Evolutionary conservation across 2,113 vertebrate species (phyloP).

Genomic region (Actenoides lindsayi): DNA sequence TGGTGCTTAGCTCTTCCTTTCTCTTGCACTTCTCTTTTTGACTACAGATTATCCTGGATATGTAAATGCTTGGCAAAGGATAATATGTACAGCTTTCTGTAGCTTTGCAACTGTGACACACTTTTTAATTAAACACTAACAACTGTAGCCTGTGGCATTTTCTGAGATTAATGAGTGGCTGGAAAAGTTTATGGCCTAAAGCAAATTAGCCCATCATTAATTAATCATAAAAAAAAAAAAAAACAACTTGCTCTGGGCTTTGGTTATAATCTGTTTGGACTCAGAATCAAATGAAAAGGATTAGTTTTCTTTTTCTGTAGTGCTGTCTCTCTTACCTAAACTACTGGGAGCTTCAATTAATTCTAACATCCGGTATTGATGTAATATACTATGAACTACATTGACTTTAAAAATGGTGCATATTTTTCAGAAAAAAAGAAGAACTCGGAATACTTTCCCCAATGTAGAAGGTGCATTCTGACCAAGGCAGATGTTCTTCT

Average conservation of each 20-base stretch:
- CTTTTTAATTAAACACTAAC: slow-evolving; percentile 34
- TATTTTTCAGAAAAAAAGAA: background rate
- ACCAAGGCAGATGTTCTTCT: background rate
- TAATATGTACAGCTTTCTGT: slow-evolving; percentile 11
- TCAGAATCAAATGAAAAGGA: slow-evolving; percentile 10
- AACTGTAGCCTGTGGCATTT: slow-evolving; percentile 33
- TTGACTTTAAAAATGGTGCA: background rate
- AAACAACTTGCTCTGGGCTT: slow-evolving; percentile 1
- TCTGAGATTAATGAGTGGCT: slow-evolving; percentile 43
- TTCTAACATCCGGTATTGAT: background rate
- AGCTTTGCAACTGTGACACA: slow-evolving; percentile 17
- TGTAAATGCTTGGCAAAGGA: background rate
- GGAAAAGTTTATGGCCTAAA: slow-evolving; percentile 4
- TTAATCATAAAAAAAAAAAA: slow-evolving; percentile 41
- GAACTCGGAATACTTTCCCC: background rate
- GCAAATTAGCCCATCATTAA: slow-evolving; percentile 53
- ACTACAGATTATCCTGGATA: slow-evolving; percentile 3
- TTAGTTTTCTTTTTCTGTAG: background rate
- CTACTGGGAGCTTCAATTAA: background rate
- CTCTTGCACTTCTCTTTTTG: background rate
- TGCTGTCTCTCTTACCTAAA: background rate
- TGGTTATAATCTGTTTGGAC: slow-evolving; percentile 43
- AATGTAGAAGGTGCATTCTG: background rate
- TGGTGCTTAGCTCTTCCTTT: background rate
- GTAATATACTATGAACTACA: background rate